Percentiles rank a stretch among this genome's conserved stretches.
These are phyloP conservation scores for Haemorhous mexicanus DNA, from an alignment of 2,113 vertebrate species.

Conservation along the genomic window DNA sequence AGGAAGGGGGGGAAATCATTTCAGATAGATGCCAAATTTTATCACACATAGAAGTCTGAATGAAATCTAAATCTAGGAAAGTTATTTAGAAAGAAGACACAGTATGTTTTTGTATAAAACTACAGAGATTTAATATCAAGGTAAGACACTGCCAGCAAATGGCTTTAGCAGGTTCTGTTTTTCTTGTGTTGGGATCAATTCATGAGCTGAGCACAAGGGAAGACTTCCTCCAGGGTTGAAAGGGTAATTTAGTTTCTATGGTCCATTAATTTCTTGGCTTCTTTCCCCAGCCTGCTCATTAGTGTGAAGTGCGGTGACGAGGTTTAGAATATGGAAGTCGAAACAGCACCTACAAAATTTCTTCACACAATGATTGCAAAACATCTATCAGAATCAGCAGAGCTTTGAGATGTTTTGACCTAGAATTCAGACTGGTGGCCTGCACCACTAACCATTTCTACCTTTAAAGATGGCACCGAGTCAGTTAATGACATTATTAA, in stretches of 20 bases:
- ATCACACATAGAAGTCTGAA: background rate
- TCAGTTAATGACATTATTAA: background rate
- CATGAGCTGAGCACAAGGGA: background rate
- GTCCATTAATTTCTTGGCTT: constrained; percentile 62
- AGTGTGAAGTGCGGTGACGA: background rate
- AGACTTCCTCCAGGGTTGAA: constrained; percentile 53
- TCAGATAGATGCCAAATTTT: background rate
- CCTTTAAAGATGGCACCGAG: background rate
- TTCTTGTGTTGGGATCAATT: constrained; percentile 5
- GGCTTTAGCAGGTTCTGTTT: constrained; percentile 30
- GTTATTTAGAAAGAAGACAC: background rate
- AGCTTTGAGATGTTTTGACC: background rate
- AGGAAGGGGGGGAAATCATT: background rate
- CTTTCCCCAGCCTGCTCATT: constrained; percentile 42
- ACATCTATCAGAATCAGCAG: background rate
- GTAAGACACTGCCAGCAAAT: background rate
- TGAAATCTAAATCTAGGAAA: background rate
- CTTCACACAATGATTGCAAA: background rate
- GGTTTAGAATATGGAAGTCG: constrained; percentile 38
- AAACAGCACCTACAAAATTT: constrained; percentile 41
- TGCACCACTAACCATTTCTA: background rate
- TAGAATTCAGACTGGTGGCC: background rate
- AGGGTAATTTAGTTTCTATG: constrained; percentile 59
- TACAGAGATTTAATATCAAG: background rate
- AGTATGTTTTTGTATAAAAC: background rate